phyloP scores from a whole-genome alignment of 30 jellyfish, hydroid and myxozoan species.

The Hydractinia symbiolongicarpus region DNA sequence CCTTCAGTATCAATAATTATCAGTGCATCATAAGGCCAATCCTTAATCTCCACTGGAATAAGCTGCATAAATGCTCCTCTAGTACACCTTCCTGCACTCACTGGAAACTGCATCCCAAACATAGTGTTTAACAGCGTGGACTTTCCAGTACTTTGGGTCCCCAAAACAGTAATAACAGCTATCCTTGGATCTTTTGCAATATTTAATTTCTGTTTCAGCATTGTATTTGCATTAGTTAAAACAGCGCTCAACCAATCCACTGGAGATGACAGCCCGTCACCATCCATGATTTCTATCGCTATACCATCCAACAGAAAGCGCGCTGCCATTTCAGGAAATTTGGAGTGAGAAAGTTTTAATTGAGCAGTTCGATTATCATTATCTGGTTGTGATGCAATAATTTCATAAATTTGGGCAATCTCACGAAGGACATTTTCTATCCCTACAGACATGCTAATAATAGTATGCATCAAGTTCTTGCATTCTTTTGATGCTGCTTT shows the following conservation, averaged over 20 bases:
- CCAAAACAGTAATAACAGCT: constrained; percentile 21
- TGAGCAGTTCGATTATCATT: not conserved
- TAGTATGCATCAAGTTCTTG: not conserved
- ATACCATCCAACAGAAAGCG: constrained; percentile 18
- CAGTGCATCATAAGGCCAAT: constrained; percentile 13
- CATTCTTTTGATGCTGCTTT: too few species aligned
- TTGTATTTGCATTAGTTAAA: not conserved
- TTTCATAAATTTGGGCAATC: constrained; percentile 20
- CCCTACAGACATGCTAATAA: constrained; percentile 2
- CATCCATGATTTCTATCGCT: constrained; percentile 28
- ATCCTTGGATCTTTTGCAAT: constrained; percentile 23
- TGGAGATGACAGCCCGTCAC: constrained; percentile 21
- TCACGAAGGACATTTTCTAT: constrained; percentile 27
- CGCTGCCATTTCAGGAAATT: constrained; percentile 16
- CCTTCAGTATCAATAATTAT: constrained; percentile 35
- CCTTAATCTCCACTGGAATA: constrained; percentile 7
- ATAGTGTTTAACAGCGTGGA: constrained; percentile 31
- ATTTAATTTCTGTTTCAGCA: not conserved
- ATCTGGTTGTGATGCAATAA: constrained; percentile 4
- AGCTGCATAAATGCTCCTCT: constrained; percentile 29
- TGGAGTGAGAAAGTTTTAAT: not conserved
- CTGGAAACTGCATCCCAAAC: constrained; percentile 27
- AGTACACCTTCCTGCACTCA: constrained; percentile 35
- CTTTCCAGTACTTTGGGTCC: constrained; percentile 31
- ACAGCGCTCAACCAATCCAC: constrained; percentile 16